These are phyloP conservation scores for Bombus superbus DNA, from an alignment of 1,140 invertebrate genomes.

Conservation along the genomic window DNA sequence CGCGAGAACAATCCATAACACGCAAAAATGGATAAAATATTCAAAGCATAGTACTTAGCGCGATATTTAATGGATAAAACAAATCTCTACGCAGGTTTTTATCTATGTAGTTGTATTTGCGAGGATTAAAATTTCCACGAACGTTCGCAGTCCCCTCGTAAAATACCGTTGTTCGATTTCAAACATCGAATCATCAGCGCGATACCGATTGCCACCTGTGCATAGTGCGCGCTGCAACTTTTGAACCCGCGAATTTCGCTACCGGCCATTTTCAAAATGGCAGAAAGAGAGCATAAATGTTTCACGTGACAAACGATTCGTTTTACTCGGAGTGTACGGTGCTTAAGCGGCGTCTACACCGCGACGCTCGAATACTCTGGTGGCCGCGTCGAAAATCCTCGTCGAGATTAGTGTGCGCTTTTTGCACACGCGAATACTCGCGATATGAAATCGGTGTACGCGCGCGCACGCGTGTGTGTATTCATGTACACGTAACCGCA, in stretches of 20 bases:
- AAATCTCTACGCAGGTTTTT: no score
- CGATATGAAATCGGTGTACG: neutral
- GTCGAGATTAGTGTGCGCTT: neutral
- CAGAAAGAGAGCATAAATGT: slow-evolving; percentile 44
- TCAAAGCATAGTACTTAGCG: no score
- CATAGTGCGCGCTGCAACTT: neutral
- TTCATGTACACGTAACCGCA: slow-evolving; percentile 28
- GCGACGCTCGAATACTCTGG: neutral
- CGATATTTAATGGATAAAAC: no score
- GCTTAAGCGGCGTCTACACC: slow-evolving; percentile 27
- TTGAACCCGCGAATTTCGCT: neutral
- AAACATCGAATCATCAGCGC: no score
- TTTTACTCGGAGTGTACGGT: slow-evolving; percentile 34
- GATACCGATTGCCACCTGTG: no score
- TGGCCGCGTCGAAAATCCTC: neutral
- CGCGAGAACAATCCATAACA: no score
- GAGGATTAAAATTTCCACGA: no score
- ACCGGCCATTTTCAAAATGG: neutral
- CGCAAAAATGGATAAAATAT: no score
- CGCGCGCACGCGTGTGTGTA: no score
- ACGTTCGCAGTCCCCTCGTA: no score
- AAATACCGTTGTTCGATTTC: no score
- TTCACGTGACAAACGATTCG: slow-evolving; percentile 58
- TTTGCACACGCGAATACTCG: neutral
- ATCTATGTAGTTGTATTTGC: no score